Base-by-base conservation (phyloP, 2,797 vertebrate species). In the Fistularia tabacaria region DNA sequence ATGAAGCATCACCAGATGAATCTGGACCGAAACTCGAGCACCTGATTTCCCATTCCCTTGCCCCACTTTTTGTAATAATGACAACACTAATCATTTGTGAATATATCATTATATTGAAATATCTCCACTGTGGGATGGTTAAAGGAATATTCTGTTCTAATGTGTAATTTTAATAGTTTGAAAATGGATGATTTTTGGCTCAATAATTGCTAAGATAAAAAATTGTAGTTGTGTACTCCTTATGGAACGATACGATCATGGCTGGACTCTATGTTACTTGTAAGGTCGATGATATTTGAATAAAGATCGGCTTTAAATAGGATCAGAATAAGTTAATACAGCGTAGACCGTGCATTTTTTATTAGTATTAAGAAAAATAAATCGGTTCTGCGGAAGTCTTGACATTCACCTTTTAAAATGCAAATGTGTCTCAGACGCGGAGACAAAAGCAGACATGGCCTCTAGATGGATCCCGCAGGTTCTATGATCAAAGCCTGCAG, bases 401-500 rank as follows among this genome's bases (percentile, higher is more conserved):
- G 70, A 73, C 58, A 36, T 71, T 64, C 69, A 61, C 64, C 38
- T 71, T 66, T 50, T 39, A 40, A 36, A 3, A 51, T 59, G 61
- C 52, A 68, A 63, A 51, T 54, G 48, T 36, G 12, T 57, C 62
- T 62, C 58, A 55, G 40, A 13, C 45, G 13, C 39, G 25, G 4
- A 13, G 9, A 72, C 70, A 74, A 66, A 9, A 46, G 51, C 46
- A n/a, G 13, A 9, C 38, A 25, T 38, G 15, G 6, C 5, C 6
- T 64, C 25, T 25, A 46, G 54, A 14, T 53, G 25, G 51, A 52
- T 52, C 53, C 58, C 64, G 11, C 45, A 15, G 47, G 13, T n/a
- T 58, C 50, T 51, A 56, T 64, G 83, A 90, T 92, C 85, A 91
- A 90, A 86, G 89, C 36, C 36, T 36, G 58, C 36, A 85, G 87